Conservation (phyloP, 2,113 vertebrate species). For the Eurystomus gularis region DNA sequence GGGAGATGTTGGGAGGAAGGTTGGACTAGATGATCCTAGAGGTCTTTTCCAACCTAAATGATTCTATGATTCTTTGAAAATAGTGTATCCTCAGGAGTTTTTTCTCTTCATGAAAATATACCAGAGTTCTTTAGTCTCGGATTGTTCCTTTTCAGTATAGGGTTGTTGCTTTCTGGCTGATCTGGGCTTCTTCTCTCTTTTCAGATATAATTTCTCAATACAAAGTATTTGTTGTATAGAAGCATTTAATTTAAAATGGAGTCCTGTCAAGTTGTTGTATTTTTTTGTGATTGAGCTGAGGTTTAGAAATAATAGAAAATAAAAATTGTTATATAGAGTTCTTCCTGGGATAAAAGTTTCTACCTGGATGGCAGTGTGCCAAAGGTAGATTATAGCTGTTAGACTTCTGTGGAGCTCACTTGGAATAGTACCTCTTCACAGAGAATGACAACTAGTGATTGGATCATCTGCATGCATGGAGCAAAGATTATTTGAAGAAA, state of each 20-base stretch:
- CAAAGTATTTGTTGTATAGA: background rate
- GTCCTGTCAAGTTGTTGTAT: background rate
- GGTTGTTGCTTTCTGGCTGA: background rate
- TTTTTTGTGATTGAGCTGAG: background rate
- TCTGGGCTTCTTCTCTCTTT: background rate
- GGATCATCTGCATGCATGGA: background rate
- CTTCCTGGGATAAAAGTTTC: background rate
- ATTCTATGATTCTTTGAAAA: background rate
- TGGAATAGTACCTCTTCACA: background rate
- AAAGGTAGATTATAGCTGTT: background rate
- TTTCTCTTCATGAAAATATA: background rate
- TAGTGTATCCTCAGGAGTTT: background rate
- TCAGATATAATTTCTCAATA: background rate
- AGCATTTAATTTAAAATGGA: background rate
- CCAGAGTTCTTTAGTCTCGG: background rate
- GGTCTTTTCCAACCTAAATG: too few relatives aligned
- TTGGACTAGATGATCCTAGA: too few relatives aligned
- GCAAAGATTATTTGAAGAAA: background rate
- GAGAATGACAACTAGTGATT: background rate
- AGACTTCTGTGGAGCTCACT: background rate
- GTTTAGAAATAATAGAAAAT: background rate
- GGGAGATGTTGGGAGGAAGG: too few relatives aligned
- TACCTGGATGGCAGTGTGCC: background rate
- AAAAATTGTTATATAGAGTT: background rate
- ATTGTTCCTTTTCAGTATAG: background rate